Evolutionary conservation across 2,888 invertebrate species (phyloP).

Genomic region (Orthonevra nobilis): DNA sequence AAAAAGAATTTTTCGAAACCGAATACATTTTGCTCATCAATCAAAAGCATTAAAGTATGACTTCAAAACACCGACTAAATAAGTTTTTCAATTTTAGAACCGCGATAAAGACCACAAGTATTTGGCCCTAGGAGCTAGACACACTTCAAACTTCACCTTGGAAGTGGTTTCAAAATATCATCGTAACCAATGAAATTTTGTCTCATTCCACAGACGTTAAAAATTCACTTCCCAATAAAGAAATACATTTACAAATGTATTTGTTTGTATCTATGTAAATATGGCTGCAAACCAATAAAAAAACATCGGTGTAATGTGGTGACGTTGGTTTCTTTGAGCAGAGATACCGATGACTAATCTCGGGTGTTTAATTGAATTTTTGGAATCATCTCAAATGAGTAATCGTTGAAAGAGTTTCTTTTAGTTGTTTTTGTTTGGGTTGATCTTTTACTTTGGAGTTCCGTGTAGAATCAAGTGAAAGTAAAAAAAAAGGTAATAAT

Average conservation of each 20-base stretch:
- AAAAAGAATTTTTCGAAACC: no score
- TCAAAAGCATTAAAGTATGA: no score
- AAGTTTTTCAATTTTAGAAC: no score
- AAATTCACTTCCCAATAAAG: conserved; percentile 22
- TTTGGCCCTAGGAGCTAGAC: no score
- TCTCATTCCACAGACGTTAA: conserved; percentile 23
- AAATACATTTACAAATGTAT: background rate
- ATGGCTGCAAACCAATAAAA: no score
- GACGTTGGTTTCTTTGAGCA: conserved; percentile 12
- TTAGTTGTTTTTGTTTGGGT: background rate
- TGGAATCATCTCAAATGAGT: conserved; percentile 27
- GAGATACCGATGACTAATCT: conserved; percentile 49
- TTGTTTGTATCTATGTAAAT: no score
- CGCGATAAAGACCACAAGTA: no score
- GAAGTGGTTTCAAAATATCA: no score
- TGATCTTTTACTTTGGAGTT: background rate
- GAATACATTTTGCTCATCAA: no score
- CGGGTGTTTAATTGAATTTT: conserved; percentile 18
- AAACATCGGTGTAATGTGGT: conserved; percentile 1
- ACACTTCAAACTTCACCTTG: no score
- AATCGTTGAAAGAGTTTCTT: conserved; percentile 3
- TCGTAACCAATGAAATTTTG: conserved; percentile 11
- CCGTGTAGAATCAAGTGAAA: conserved; percentile 11
- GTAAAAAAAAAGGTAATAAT: no score
- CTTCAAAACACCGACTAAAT: no score